A percentile compares a stretch with the other conserved stretches of the same genome.
Evolutionary conservation across 2,797 vertebrate genomes (phyloP).

Genomic region (Champsocephalus gunnari): DNA sequence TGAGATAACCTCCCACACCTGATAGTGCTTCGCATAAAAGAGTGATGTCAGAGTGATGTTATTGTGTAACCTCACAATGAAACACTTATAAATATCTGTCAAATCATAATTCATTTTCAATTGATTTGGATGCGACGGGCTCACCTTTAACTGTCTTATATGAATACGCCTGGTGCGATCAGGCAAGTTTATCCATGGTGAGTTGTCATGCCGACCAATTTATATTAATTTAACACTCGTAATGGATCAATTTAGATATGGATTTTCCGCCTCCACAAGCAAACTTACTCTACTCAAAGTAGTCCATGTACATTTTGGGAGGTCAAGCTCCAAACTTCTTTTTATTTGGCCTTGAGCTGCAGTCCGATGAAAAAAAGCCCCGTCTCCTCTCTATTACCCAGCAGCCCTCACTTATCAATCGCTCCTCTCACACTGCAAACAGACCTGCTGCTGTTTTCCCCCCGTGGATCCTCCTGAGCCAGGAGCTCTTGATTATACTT

Average conservation of each 20-base stretch:
- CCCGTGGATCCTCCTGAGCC: conserved; percentile 47
- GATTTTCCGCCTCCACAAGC: too few species aligned
- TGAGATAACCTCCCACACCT: conserved; percentile 55
- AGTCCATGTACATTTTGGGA: neutral
- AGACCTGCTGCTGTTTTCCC: conserved; percentile 56
- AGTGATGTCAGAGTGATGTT: conserved; percentile 14
- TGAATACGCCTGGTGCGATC: conserved; percentile 59
- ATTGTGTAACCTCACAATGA: conserved; percentile 25
- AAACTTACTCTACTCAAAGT: neutral
- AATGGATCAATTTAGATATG: conserved; percentile 12
- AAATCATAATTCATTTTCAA: neutral
- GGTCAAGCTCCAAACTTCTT: conserved; percentile 24
- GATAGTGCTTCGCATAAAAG: conserved; percentile 49
- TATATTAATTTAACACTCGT: conserved; percentile 46
- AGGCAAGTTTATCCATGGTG: conserved; percentile 57
- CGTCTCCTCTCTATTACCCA: conserved; percentile 54
- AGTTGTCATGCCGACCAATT: conserved; percentile 60
- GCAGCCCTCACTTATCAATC: conserved; percentile 63
- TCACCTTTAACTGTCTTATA: conserved; percentile 48
- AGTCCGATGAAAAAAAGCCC: conserved; percentile 56
- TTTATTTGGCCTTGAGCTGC: conserved; percentile 43
- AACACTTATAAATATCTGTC: neutral
- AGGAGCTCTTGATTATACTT: conserved; percentile 47
- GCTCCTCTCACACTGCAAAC: conserved; percentile 45
- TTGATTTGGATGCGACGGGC: too few species aligned